Evolutionary conservation across 1,140 invertebrate species (phyloP).

Genomic region (Apocrypta bakeri): DNA sequence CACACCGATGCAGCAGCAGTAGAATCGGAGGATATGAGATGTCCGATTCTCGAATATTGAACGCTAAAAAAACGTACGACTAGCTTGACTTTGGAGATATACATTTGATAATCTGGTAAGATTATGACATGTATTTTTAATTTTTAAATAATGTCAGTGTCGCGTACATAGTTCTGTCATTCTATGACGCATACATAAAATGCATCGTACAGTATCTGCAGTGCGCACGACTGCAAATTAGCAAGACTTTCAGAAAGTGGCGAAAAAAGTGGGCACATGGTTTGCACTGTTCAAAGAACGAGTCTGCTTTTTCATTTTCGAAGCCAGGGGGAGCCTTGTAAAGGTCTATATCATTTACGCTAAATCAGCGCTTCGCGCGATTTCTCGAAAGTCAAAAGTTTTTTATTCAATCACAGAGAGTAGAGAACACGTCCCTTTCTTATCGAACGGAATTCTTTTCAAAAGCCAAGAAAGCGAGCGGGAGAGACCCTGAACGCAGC

Average conservation of each 20-base stretch:
- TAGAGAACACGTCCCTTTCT: background rate
- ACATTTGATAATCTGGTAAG: background rate
- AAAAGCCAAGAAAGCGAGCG: constrained; percentile 32
- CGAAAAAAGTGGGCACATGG: no score
- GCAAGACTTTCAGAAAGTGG: background rate
- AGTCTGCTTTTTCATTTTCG: background rate
- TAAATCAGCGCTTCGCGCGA: constrained; percentile 1
- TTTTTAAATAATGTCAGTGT: no score
- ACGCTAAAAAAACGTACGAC: background rate
- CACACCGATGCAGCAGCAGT: background rate
- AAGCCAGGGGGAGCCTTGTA: no score
- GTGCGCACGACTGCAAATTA: no score
- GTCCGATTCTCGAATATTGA: constrained; percentile 23
- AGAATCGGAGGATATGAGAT: background rate
- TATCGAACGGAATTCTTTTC: constrained; percentile 31
- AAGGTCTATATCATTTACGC: background rate
- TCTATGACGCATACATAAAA: no score
- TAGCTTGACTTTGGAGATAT: background rate
- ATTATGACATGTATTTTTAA: no score
- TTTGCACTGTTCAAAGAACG: background rate
- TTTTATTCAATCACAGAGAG: constrained; percentile 31
- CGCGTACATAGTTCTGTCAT: no score
- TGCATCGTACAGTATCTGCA: no score
- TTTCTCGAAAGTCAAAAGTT: constrained; percentile 18
- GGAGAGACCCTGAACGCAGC: background rate